Evolutionary conservation across 2,113 vertebrate species (phyloP).

Genomic region (Lampris incognitus): DNA sequence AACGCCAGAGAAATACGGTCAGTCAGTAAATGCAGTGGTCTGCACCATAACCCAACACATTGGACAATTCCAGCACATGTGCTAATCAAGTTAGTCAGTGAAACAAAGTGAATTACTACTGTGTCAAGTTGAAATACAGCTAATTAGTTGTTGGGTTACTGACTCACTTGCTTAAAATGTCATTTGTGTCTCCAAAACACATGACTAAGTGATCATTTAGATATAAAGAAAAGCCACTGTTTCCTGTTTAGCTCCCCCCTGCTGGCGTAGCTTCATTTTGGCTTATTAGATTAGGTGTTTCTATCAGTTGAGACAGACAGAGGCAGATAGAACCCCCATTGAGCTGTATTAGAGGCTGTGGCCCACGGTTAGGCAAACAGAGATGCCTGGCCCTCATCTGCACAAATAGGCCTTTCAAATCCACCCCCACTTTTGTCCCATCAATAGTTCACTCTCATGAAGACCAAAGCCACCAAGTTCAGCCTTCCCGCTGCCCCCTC

Average conservation of each 20-base stretch:
- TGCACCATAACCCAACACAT: neutral
- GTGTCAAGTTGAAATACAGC: slow-evolving; percentile 31
- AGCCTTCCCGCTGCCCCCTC: slow-evolving; percentile 58
- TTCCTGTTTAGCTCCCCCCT: slow-evolving; percentile 35
- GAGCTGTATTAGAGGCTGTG: slow-evolving; percentile 45
- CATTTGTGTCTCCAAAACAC: slow-evolving; percentile 29
- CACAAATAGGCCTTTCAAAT: slow-evolving; percentile 79
- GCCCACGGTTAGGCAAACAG: slow-evolving; percentile 73
- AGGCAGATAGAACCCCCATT: slow-evolving; percentile 65
- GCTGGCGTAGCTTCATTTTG: slow-evolving; percentile 39
- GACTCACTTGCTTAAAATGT: slow-evolving; percentile 38
- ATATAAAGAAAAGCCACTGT: slow-evolving; percentile 28
- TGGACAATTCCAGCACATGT: slow-evolving; percentile 24
- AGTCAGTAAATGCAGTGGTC: neutral
- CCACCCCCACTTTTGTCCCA: slow-evolving; percentile 76
- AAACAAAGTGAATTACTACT: slow-evolving; percentile 54
- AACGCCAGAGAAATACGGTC: neutral
- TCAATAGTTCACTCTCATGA: slow-evolving; percentile 76
- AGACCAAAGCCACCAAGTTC: slow-evolving; percentile 78
- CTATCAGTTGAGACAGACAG: slow-evolving; percentile 47
- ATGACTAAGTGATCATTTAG: slow-evolving; percentile 31
- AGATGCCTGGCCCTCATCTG: slow-evolving; percentile 53
- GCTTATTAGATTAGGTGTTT: slow-evolving; percentile 13
- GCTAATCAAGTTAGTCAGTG: slow-evolving; percentile 51
- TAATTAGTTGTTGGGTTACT: slow-evolving; percentile 59